Evolutionary conservation across 2,888 invertebrate genomes (phyloP), one percentile per base, ranked within the genome.

Genomic region (Synanthedon myopaeformis): DNA sequence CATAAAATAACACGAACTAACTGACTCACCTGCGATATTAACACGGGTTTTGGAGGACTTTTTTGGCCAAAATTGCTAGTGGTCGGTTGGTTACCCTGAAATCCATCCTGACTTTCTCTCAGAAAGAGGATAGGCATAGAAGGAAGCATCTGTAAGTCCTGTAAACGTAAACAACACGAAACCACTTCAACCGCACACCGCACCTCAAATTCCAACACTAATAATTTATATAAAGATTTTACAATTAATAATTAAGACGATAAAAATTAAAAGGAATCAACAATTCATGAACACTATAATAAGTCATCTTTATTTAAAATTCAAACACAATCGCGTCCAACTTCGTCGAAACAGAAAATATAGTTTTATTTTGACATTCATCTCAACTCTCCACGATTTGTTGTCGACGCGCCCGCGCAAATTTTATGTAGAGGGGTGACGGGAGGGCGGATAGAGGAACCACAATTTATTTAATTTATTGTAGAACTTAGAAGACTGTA

Each of bases 81-180:
- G 63, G 79, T 81, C 55, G 86, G 79, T 60, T 74, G 75, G 63
- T 79, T 85, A 64, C 83, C 84, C n/a, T 81, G 83, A 61, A 84
- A 87, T 54, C 79, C 85, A 82, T 87, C 87, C 66, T 82, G 85
- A 64, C 87, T 88, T 54, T 88, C 88, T 61, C 82, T 79, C 42
- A 80, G 70, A 61, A 84, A 85, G 65, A 88, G 67, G 58, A 86
- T 69, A 55, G 88, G 88, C 88, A 88, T 88, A 67, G 88, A 88
- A 73, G 88, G 88, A 76, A 88, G 74, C 88, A 88, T 88, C 69
- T 79, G 76, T 74, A 70, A 66, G 69, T 69, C 71, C 59, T 69
- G 59, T 6, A 45, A n/a, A 4, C 45, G 13, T 35, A 10, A 35
- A 35, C 35, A 35, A 35, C 8, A 35, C 35, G 35, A 19, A 49